These are phyloP conservation scores for Ctena decussata DNA, from an alignment of 2,888 invertebrate species.

Conservation along the genomic window DNA sequence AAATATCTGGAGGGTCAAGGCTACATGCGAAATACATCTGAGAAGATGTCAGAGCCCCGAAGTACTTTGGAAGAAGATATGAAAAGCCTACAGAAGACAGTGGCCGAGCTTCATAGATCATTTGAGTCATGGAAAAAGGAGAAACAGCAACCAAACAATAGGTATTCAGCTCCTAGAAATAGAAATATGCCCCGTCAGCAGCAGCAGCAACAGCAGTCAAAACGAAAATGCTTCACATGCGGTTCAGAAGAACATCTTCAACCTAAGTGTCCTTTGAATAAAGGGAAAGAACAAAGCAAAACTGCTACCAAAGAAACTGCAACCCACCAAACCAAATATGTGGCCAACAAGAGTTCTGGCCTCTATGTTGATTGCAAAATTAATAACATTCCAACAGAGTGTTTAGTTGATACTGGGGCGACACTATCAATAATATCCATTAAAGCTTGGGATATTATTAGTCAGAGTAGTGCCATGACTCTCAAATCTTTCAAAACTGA, in stretches of 20 bases:
- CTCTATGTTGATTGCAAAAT: background rate
- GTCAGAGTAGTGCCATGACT: background rate
- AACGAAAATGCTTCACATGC: too few species aligned
- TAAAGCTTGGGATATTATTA: background rate
- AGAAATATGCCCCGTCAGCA: too few species aligned
- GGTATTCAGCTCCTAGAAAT: too few species aligned
- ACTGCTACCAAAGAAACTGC: background rate
- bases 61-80: background rate
- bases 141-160: too few species aligned
- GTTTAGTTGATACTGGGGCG: conserved; percentile 10
- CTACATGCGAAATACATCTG: background rate
- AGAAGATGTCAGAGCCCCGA: background rate
- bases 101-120: too few species aligned
- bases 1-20: conserved; percentile 10
- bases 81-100: too few species aligned
- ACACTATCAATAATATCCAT: background rate
- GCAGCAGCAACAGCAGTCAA: too few species aligned
- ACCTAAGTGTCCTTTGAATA: background rate
- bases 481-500: background rate
- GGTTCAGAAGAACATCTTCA: background rate
- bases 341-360: background rate
- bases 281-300: background rate
- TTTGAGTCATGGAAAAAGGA: background rate
- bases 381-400: background rate
- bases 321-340: background rate